Conservation (phyloP, 2,113 vertebrate genomes). For the Microcebus murinus region DNA sequence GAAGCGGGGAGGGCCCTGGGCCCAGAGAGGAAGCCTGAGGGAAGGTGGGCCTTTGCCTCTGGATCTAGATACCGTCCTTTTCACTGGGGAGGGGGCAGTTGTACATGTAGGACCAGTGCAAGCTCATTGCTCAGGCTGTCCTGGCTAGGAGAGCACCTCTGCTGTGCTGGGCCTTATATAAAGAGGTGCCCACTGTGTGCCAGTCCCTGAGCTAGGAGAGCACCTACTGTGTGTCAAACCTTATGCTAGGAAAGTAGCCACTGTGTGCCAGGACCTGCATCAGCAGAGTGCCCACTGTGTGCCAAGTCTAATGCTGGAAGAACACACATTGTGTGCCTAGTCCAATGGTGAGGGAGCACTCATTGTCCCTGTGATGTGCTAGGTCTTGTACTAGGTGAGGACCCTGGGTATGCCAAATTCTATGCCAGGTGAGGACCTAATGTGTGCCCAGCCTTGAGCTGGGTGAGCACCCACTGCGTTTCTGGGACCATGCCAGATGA, state of each 20-base stretch:
- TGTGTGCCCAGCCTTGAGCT: not conserved
- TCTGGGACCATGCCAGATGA: not conserved
- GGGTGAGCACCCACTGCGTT: not conserved
- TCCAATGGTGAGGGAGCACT: not conserved
- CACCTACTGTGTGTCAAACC: not conserved
- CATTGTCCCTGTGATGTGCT: not conserved
- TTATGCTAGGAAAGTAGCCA: not conserved
- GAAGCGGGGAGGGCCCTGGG: not conserved
- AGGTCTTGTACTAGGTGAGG: not conserved
- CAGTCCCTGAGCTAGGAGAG: not conserved
- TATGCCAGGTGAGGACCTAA: not conserved
- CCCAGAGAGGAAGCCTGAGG: not conserved
- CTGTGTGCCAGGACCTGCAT: not conserved
- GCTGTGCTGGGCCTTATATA: not conserved
- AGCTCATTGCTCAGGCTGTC: not conserved
- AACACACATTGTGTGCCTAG: not conserved
- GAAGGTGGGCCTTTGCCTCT: not conserved
- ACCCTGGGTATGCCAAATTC: not conserved
- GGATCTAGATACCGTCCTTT: not conserved
- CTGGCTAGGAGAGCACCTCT: not conserved
- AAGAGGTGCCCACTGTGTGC: not conserved
- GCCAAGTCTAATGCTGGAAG: not conserved
- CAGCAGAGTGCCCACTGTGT: not conserved
- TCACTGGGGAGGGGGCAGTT: not conserved
- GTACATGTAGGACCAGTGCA: not conserved